Evolutionary conservation across 2,113 vertebrate species (phyloP).

Genomic region (Rhea pennata): DNA sequence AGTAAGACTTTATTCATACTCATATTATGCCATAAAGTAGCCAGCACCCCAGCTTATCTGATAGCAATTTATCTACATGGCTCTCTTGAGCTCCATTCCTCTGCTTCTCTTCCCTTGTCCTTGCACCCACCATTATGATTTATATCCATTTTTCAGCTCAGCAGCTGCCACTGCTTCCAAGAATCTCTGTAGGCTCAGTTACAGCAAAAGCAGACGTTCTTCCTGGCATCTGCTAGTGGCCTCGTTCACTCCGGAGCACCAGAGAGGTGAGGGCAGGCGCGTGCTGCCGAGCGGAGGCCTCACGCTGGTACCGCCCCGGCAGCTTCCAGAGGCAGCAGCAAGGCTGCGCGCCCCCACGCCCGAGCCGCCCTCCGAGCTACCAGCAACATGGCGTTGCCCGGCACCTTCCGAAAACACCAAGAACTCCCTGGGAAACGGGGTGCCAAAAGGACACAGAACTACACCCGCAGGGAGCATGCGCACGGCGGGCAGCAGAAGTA

Average conservation of each 20-base stretch:
- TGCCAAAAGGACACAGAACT: not conserved
- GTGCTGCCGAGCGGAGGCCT: not conserved
- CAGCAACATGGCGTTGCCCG: not conserved
- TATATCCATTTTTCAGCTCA: not conserved
- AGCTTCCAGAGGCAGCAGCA: not conserved
- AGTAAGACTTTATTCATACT: not conserved
- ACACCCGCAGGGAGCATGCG: not conserved
- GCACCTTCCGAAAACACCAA: not conserved
- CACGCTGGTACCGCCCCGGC: not conserved
- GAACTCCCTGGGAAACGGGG: not conserved
- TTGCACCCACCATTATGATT: not conserved
- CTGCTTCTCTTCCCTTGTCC: not conserved
- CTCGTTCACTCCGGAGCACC: not conserved
- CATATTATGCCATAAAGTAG: not conserved
- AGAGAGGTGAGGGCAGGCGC: constrained; percentile 14
- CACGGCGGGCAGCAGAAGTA: not conserved
- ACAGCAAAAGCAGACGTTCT: not conserved
- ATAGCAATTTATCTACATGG: not conserved
- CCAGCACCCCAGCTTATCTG: not conserved
- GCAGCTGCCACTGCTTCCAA: not conserved
- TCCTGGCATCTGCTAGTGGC: not conserved
- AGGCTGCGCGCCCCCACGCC: not conserved
- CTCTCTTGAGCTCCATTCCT: not conserved
- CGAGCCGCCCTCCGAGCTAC: not conserved
- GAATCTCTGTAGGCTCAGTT: not conserved